Base-by-base conservation (phyloP, 1,140 invertebrate species). In the Melanaphis sacchari region DNA sequence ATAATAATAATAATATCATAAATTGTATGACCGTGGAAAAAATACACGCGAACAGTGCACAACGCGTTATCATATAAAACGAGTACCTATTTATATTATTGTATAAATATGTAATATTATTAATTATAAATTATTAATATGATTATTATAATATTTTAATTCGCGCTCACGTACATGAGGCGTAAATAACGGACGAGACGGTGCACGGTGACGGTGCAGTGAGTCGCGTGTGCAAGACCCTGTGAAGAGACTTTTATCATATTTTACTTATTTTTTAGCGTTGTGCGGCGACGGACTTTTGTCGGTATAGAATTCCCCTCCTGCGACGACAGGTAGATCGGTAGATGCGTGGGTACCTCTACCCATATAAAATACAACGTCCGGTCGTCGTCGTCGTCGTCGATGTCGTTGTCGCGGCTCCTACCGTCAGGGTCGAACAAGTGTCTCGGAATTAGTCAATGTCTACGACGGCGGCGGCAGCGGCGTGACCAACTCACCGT, bases 401-500 rank as follows among this genome's bases (percentile, higher is more conserved):
- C 54, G 54, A 18, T 1, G 49, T 31, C 54, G 59, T 66, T n/a
- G 59, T 76, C 59, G 31, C 59, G 59, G 59, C 31, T 76, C 59
- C 59, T 76, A 81, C 31, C 88, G 59, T 93, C 90, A 49, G 93
- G 93, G 81, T 90, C 43, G 84, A 43, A 82, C 82, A 91, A 92
- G 43, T 49, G 90, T 46, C 90, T 76, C 90, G 31, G 31, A 26
- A 91, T 91, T 76, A 49, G 40, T 92, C 90, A 49, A 81, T 82
- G 90, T 92, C 90, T 92, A 40, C 84, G 41, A n/a, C 59, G 59
- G 59, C 6, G 59, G 59, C 59, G 59, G 54, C 54, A 40, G 59
- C 66, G 31, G 91, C 46, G 91, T 93, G 91, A 93, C 91, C 91
- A 93, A 93, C 91, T 84, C 81, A 85, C 91, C 91, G 81, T 93